phyloP scores from a whole-genome alignment of 2,888 invertebrate genomes.

The Axea sp. region DNA sequence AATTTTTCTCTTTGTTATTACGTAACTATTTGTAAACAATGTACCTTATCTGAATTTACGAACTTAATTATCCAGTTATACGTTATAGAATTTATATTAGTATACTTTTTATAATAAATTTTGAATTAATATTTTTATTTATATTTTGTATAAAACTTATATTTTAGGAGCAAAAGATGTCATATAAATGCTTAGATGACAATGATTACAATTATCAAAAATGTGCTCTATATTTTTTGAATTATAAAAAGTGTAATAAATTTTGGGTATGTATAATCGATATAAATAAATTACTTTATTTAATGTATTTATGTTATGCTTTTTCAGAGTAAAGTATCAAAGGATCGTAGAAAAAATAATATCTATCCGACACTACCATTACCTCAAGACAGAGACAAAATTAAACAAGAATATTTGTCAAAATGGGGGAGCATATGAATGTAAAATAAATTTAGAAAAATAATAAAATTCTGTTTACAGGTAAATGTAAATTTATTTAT shows the following conservation, averaged over 20 bases:
- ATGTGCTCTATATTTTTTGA: background rate
- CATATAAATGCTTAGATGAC: constrained; percentile 12
- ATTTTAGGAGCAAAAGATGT: constrained; percentile 13
- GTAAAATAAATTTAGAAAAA: too few relatives aligned
- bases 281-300: background rate
- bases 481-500: too few relatives aligned
- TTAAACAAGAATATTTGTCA: background rate
- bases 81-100: too few relatives aligned
- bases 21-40: background rate
- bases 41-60: too few relatives aligned
- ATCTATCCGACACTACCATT: background rate
- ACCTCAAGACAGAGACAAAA: background rate
- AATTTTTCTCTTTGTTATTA: background rate
- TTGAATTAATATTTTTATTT: too few relatives aligned
- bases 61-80: too few relatives aligned
- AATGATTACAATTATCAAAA: background rate
- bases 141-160: background rate
- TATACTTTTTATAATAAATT: too few relatives aligned
- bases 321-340: background rate
- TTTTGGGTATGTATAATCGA: constrained; percentile 15
- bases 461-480: too few relatives aligned
- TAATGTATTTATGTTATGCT: too few relatives aligned
- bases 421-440: too few relatives aligned
- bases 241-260: background rate
- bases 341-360: background rate